Base-by-base conservation (phyloP, 2,888 invertebrate species). In the Chymomyza procnemis region DNA sequence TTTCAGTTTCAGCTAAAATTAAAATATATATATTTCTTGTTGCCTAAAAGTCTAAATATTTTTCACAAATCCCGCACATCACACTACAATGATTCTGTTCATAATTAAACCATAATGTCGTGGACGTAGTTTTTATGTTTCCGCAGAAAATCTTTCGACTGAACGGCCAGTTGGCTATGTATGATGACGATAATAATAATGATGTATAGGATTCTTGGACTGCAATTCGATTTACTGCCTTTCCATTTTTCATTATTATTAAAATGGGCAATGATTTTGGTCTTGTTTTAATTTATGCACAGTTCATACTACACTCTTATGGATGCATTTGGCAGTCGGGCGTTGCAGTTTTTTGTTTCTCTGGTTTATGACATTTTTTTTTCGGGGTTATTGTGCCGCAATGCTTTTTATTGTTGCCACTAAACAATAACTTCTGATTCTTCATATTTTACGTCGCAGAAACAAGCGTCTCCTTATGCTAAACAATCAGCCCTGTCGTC, bases 271-370 rank as follows among this genome's bases (percentile, higher is more conserved):
- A 21, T 54, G 70, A n/a, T n/a, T 73, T 74, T 78, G 79, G 73
- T 76, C 69, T 74, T 76, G 67, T 73, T 64, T 56, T 77, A 50
- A 19, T 50, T 8, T 50, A 18, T 21, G 16, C 18, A 16, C 18
- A 9, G 55, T 61, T 60, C 48, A 18, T 26, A 26, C 60, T 55
- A 48, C 16, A 41, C 58, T 84, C 72, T 72, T 73, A 81, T 77
- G 79, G 84, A 86, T 81, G 81, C 86, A 86, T 82, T 82, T 86
- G 79, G 86, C 84, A 82, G 85, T 86, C 77, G 72, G 69, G 85
- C 81, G 81, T 82, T 73, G 71, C 79, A 67, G 61, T 86, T 54
- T 41, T 82, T 81, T 87, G 72, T 41, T 34, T 19, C 18, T 41
- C 14, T 58, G 18, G 16, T 58, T 41, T 34, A 41, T 58, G 16